Percentiles rank a stretch among this genome's conserved stretches.
Evolutionary conservation across 1,140 invertebrate species (phyloP).

Genomic region (Tenebrio molitor): DNA sequence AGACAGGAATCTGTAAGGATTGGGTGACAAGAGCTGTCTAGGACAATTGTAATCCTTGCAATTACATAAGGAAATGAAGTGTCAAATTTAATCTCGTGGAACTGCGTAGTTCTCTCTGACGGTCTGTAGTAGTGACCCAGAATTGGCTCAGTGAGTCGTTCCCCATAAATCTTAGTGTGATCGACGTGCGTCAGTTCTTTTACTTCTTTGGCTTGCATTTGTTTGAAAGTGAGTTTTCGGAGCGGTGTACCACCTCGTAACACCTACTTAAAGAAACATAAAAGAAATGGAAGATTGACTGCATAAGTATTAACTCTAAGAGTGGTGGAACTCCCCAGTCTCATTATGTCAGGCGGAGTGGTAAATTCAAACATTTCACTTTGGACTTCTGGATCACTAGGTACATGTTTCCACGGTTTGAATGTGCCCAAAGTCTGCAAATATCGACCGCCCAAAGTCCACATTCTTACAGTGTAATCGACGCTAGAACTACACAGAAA

Average conservation of each 20-base stretch:
- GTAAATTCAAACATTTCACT: conserved; percentile 63
- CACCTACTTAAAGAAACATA: conserved; percentile 53
- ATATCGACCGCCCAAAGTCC: conserved; percentile 78
- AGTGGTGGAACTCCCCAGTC: conserved; percentile 76
- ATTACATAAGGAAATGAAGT: conserved; percentile 63
- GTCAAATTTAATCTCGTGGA: conserved; percentile 62
- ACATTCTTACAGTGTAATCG: conserved; percentile 79
- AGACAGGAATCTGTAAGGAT: conserved; percentile 62
- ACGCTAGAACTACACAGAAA: conserved; percentile 72
- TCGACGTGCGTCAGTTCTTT: conserved; percentile 58
- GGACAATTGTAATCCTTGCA: not conserved
- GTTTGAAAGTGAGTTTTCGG: conserved; percentile 60
- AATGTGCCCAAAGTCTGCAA: conserved; percentile 78
- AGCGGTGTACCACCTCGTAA: conserved; percentile 59
- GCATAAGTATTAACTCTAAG: conserved; percentile 68
- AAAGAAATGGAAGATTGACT: not conserved
- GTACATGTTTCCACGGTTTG: conserved; percentile 70
- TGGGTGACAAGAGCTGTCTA: conserved; percentile 1
- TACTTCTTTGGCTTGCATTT: conserved; percentile 57
- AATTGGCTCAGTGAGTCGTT: conserved; percentile 59
- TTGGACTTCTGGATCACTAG: conserved; percentile 59
- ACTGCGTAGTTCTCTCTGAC: conserved; percentile 56
- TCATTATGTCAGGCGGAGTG: conserved; percentile 75
- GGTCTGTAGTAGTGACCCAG: conserved; percentile 63
- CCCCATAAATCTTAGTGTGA: conserved; percentile 62